These are phyloP conservation scores for Porphyrio hochstetteri DNA, from an alignment of 2,113 vertebrate species.

Conservation along the genomic window DNA sequence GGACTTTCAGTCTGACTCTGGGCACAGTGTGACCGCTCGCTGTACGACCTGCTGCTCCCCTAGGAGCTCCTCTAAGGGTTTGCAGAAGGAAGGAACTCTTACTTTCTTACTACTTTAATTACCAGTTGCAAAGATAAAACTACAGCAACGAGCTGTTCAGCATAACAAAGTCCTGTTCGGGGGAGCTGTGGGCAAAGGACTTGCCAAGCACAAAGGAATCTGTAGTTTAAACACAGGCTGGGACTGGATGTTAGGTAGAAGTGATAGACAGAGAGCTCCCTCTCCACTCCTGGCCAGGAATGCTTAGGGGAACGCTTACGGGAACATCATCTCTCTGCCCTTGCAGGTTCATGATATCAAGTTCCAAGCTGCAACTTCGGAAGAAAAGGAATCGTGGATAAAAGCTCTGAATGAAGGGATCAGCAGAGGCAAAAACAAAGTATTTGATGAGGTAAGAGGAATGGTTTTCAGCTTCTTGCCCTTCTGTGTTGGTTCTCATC, in stretches of 20 bases:
- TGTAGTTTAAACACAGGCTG: slow-evolving; percentile 67
- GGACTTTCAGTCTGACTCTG: not conserved
- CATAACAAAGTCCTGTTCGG: not conserved
- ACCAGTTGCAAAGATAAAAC: slow-evolving; percentile 21
- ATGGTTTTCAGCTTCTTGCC: not conserved
- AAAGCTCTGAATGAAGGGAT: slow-evolving; percentile 91
- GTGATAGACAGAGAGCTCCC: not conserved
- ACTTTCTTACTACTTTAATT: not conserved
- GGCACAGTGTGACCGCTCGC: not conserved
- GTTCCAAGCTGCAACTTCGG: slow-evolving; percentile 83
- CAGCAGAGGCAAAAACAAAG: slow-evolving; percentile 89
- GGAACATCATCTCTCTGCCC: not conserved
- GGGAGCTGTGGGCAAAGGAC: not conserved
- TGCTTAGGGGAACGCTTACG: not conserved
- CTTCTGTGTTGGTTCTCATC: not conserved
- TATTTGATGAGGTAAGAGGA: slow-evolving; percentile 89
- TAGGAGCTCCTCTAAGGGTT: not conserved
- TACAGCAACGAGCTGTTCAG: slow-evolving; percentile 12
- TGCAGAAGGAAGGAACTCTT: not conserved
- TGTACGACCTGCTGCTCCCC: not conserved
- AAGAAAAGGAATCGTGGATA: slow-evolving; percentile 95
- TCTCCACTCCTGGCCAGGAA: not conserved
- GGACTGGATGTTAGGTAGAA: not conserved
- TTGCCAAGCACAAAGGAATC: slow-evolving; percentile 63
- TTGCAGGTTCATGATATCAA: slow-evolving; percentile 90